Conservation (phyloP, 2,888 invertebrate genomes). For the Bruchidius siliquastri region DNA sequence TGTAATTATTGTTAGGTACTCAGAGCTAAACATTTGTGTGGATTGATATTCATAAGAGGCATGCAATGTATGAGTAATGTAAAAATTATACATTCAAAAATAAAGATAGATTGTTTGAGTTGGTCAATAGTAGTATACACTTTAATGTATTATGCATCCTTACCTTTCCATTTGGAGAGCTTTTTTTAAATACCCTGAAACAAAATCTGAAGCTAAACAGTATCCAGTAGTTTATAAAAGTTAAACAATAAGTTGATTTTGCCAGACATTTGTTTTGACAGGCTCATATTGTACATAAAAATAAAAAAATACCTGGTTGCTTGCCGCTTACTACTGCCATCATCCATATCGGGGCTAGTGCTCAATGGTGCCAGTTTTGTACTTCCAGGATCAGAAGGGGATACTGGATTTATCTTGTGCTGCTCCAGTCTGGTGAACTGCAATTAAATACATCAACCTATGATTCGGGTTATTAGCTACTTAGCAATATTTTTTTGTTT, state of each 20-base stretch:
- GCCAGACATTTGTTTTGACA: no score
- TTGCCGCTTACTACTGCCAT: constrained; percentile 69
- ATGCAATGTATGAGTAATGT: neutral
- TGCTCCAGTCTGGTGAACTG: constrained; percentile 39
- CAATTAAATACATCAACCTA: neutral
- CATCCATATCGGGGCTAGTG: constrained; percentile 63
- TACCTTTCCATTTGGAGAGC: constrained; percentile 94
- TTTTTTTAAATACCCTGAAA: constrained; percentile 91
- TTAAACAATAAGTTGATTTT: no score
- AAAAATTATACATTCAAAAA: neutral
- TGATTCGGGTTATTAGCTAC: neutral
- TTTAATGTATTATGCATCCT: constrained; percentile 22
- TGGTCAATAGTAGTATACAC: no score
- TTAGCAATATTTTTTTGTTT: no score
- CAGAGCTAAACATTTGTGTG: no score
- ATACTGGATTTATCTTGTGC: constrained; percentile 34
- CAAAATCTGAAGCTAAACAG: constrained; percentile 17
- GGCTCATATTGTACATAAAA: neutral
- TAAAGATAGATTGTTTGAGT: neutral
- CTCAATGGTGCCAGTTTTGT: constrained; percentile 44
- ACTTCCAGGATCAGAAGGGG: constrained; percentile 31
- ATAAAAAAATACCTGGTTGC: constrained; percentile 54
- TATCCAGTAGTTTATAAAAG: no score
- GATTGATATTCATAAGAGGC: no score
- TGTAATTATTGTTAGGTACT: no score